Percentiles rank a stretch among this genome's conserved stretches.
These are phyloP conservation scores for Zelostemma sp. DNA, from an alignment of 1,140 invertebrate genomes.

Conservation along the genomic window DNA sequence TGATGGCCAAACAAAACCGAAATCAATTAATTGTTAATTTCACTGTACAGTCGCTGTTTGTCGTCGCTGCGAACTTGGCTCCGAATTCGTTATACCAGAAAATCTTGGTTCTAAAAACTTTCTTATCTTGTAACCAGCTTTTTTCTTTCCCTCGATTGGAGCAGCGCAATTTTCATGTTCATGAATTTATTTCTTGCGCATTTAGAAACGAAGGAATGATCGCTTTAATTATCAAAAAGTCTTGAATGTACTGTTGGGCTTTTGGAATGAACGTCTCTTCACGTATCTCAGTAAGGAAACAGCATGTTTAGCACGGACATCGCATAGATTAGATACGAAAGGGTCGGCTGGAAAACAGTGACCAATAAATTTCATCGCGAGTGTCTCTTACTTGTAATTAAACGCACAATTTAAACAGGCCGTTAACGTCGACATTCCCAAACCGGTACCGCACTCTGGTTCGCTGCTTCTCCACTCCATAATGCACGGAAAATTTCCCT, in stretches of 20 bases:
- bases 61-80: constrained; percentile 27
- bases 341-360: constrained; percentile 61
- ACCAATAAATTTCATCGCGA: constrained; percentile 65
- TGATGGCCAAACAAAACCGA: constrained; percentile 46
- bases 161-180: no score
- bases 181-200: no score
- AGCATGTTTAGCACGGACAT: constrained; percentile 58
- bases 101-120: no score
- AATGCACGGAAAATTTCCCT: constrained; percentile 35
- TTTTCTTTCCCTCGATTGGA: no score
- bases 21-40: constrained; percentile 40
- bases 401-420: constrained; percentile 68
- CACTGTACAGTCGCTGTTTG: constrained; percentile 10
- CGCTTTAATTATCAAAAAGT: no score
- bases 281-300: constrained; percentile 43
- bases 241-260: constrained; percentile 27
- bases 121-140: no score
- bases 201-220: no score
- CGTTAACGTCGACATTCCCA: constrained; percentile 61
- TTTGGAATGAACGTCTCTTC: constrained; percentile 25
- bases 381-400: constrained; percentile 70
- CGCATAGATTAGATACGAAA: constrained; percentile 64
- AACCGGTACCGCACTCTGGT: constrained; percentile 48
- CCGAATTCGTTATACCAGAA: no score
- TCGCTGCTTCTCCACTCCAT: constrained; percentile 36